Evolutionary conservation across 2,888 invertebrate species (phyloP).

Genomic region (Synergus japonicus): DNA sequence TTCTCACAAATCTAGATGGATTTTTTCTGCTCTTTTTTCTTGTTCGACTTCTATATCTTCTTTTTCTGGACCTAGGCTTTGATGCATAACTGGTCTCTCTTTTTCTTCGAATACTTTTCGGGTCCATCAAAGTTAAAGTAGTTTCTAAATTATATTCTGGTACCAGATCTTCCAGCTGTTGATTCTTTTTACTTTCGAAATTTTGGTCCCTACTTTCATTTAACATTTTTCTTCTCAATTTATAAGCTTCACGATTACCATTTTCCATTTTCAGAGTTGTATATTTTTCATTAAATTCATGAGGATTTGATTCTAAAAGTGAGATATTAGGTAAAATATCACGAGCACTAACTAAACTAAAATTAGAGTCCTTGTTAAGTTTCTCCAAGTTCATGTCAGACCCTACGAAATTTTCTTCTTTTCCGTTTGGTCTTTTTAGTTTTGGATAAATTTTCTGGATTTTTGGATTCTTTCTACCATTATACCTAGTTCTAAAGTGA

Average conservation of each 20-base stretch:
- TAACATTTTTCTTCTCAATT: neutral
- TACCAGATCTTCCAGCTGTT: neutral
- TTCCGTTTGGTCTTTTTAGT: neutral
- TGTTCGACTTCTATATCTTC: neutral
- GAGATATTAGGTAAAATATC: conserved; percentile 1
- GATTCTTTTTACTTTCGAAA: neutral
- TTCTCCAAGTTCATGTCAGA: neutral
- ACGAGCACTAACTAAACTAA: neutral
- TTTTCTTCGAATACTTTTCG: neutral
- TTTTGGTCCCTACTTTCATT: neutral
- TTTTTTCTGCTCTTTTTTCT: neutral
- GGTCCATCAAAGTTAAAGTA: neutral
- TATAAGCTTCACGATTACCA: neutral
- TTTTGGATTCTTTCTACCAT: neutral
- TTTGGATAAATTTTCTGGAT: neutral
- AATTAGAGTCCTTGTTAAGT: neutral
- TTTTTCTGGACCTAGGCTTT: neutral
- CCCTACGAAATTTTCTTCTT: neutral
- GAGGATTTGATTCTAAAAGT: neutral
- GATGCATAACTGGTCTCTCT: neutral
- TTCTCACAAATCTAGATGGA: neutral
- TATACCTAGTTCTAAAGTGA: neutral
- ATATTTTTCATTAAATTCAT: neutral
- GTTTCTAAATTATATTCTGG: neutral
- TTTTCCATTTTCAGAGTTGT: neutral